Evolutionary conservation across 2,113 vertebrate species (phyloP).

Genomic region (Petrocephalus microphthalmus): DNA sequence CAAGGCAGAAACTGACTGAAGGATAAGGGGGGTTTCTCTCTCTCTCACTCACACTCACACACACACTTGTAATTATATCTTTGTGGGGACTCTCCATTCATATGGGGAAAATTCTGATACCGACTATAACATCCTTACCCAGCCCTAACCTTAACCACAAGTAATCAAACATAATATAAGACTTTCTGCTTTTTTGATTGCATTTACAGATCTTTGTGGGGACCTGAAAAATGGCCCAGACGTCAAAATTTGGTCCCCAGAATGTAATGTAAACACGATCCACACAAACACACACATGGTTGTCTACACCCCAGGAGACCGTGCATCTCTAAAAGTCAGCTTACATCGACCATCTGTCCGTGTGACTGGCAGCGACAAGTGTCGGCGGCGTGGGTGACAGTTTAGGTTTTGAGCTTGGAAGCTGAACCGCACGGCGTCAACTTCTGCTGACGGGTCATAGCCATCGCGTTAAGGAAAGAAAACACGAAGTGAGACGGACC

Average conservation of each 20-base stretch:
- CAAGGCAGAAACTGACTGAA: not conserved
- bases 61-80: not conserved
- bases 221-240: too few species aligned
- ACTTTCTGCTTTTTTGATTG: too few species aligned
- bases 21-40: not conserved
- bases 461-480: not conserved
- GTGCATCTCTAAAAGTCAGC: not conserved
- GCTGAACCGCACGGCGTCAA: not conserved
- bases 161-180: too few species aligned
- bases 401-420: not conserved
- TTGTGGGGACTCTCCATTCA: too few species aligned
- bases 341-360: not conserved
- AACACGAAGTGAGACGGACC: constrained; percentile 1
- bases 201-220: too few species aligned
- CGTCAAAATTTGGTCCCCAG: too few species aligned
- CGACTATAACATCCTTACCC: too few species aligned
- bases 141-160: too few species aligned
- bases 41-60: constrained; percentile 13
- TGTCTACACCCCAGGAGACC: not conserved
- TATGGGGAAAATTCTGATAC: too few species aligned
- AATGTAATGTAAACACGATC: too few species aligned
- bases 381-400: not conserved
- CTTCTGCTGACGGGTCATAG: not conserved
- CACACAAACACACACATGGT: not conserved
- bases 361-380: not conserved